Evolutionary conservation across 2,888 invertebrate genomes (phyloP).

Genomic region (Athalia circularis): DNA sequence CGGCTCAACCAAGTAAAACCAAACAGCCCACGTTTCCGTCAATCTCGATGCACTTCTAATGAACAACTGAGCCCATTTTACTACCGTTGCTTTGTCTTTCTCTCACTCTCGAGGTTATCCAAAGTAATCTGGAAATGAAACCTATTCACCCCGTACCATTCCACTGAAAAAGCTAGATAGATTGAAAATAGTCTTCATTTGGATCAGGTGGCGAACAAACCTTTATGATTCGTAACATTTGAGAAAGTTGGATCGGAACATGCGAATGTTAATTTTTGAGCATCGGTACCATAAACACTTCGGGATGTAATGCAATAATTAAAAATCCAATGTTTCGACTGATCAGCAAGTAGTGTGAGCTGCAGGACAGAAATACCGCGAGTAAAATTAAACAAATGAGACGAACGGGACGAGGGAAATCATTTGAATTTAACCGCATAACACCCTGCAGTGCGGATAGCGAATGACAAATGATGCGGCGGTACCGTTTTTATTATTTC

Average conservation of each 20-base stretch:
- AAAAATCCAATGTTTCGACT: too few relatives aligned
- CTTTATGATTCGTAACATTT: too few relatives aligned
- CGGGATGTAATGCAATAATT: too few relatives aligned
- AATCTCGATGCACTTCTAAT: not conserved
- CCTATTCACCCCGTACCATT: not conserved
- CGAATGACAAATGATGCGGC: conserved; percentile 40
- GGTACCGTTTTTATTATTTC: conserved; percentile 38
- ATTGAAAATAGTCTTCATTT: too few relatives aligned
- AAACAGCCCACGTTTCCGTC: not conserved
- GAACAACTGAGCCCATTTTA: not conserved
- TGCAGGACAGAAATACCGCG: conserved; percentile 10
- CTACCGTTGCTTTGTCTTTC: conserved; percentile 17
- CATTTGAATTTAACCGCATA: conserved; percentile 38
- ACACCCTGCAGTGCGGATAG: not conserved
- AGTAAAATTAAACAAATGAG: conserved; percentile 24
- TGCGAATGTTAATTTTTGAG: too few relatives aligned
- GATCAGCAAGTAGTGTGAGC: not conserved
- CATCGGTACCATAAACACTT: too few relatives aligned
- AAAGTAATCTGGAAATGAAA: not conserved
- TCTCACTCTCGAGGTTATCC: not conserved
- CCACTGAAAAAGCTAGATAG: not conserved
- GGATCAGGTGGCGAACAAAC: too few relatives aligned
- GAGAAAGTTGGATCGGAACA: too few relatives aligned
- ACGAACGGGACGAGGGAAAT: conserved; percentile 25
- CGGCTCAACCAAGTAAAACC: not conserved